Conservation (phyloP, 2,888 invertebrate species). For the Mimachlamys varia region DNA sequence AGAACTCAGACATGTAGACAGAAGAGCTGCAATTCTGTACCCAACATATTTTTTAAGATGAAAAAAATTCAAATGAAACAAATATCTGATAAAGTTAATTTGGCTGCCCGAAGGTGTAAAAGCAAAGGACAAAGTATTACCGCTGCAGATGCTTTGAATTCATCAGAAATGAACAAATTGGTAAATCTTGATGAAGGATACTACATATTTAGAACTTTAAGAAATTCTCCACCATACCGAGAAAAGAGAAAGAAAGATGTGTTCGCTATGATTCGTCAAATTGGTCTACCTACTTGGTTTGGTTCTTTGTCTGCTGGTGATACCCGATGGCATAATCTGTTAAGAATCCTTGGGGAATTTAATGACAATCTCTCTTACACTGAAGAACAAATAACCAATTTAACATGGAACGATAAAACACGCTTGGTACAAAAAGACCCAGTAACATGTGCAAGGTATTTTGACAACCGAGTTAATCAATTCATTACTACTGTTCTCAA, state of each 20-base stretch:
- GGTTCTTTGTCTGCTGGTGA: constrained; percentile 53
- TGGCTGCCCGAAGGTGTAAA: constrained; percentile 43
- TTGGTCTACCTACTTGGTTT: constrained; percentile 58
- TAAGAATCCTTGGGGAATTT: constrained; percentile 49
- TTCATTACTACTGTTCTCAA: constrained; percentile 47
- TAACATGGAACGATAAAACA: constrained; percentile 48
- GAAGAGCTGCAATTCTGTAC: constrained; percentile 51
- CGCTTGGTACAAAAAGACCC: constrained; percentile 50
- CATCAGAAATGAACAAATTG: constrained; percentile 50
- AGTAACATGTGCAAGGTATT: constrained; percentile 52
- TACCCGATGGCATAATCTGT: constrained; percentile 52
- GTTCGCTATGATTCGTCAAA: constrained; percentile 56
- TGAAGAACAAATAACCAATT: constrained; percentile 46
- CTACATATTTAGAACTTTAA: constrained; percentile 61
- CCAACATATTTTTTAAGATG: constrained; percentile 51
- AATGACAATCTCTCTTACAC: constrained; percentile 39
- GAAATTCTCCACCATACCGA: constrained; percentile 42
- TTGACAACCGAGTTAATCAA: constrained; percentile 51
- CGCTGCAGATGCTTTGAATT: constrained; percentile 38
- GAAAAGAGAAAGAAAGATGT: constrained; percentile 52
- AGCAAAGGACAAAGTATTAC: constrained; percentile 32
- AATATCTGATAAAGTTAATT: constrained; percentile 49
- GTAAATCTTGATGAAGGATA: constrained; percentile 61
- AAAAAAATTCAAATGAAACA: constrained; percentile 53
- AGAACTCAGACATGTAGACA: constrained; percentile 50